These are phyloP conservation scores for Carettochelys insculpta DNA, from an alignment of 2,113 vertebrate genomes.

Conservation along the genomic window DNA sequence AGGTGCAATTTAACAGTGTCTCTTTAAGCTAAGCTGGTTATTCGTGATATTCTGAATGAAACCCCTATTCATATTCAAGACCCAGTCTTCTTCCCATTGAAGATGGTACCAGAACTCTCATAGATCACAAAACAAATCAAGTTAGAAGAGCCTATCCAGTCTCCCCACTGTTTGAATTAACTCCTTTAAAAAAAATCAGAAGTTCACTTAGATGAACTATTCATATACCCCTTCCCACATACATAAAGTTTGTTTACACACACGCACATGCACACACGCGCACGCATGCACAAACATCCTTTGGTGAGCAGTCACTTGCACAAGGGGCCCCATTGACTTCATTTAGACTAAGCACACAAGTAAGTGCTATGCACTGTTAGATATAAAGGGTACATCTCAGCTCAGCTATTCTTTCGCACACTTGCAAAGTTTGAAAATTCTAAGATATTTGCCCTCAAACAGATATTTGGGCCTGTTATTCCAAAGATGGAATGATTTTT, in stretches of 20 bases:
- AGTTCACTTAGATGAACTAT: not conserved
- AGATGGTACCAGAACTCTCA: not conserved
- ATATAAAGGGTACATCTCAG: not conserved
- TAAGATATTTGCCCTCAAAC: not conserved
- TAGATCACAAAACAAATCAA: not conserved
- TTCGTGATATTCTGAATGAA: not conserved
- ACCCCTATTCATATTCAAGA: not conserved
- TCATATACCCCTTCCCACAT: not conserved
- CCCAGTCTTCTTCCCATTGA: not conserved
- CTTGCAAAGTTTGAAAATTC: not conserved
- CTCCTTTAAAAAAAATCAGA: not conserved
- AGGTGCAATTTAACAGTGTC: not conserved
- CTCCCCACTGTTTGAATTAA: not conserved
- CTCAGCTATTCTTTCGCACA: not conserved
- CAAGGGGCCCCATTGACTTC: not conserved
- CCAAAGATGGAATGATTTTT: not conserved
- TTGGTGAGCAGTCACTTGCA: not conserved
- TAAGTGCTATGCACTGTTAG: not conserved
- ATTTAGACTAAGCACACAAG: not conserved
- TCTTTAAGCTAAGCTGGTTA: not conserved
- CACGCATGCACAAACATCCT: not conserved
- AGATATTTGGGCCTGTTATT: not conserved
- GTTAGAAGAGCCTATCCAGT: not conserved
- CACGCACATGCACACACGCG: not conserved
- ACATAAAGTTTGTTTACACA: not conserved